These are phyloP conservation scores for Drosophila tripunctata DNA, from an alignment of 2,888 invertebrate species.

Conservation along the genomic window DNA sequence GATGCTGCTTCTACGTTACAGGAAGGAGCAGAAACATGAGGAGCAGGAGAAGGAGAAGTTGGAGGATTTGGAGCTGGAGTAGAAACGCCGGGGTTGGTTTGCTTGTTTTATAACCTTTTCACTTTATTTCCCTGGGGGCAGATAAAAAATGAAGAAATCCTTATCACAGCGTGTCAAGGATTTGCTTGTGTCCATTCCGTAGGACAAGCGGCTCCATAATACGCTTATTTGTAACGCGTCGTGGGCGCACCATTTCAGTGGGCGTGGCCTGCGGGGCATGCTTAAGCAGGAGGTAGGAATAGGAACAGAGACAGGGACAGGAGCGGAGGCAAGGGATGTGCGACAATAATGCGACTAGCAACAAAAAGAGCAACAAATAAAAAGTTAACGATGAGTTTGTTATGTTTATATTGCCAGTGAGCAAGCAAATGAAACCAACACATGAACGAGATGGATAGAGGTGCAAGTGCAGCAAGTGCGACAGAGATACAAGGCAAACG, in stretches of 20 bases:
- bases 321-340: constrained; percentile 22
- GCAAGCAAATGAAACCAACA: constrained; percentile 73
- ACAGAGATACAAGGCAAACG: constrained; percentile 1
- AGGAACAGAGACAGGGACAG: background rate
- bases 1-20: background rate
- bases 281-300: background rate
- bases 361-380: constrained; percentile 74
- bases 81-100: constrained; percentile 18
- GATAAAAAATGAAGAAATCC: constrained; percentile 83
- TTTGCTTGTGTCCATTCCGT: constrained; percentile 76
- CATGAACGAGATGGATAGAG: constrained; percentile 27
- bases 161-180: constrained; percentile 82
- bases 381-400: constrained; percentile 81
- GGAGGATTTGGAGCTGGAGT: too few species aligned
- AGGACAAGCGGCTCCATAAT: constrained; percentile 77
- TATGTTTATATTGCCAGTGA: constrained; percentile 74
- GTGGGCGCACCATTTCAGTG: constrained; percentile 56
- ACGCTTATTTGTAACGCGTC: constrained; percentile 79
- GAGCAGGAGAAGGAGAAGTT: background rate
- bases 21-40: background rate
- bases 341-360: constrained; percentile 71
- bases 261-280: constrained; percentile 18
- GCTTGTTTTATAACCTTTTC: constrained; percentile 82
- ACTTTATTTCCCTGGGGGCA: constrained; percentile 81
- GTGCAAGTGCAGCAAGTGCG: background rate